Base-by-base conservation (phyloP, 2,797 vertebrate genomes). In the Alectoris magna region DNA sequence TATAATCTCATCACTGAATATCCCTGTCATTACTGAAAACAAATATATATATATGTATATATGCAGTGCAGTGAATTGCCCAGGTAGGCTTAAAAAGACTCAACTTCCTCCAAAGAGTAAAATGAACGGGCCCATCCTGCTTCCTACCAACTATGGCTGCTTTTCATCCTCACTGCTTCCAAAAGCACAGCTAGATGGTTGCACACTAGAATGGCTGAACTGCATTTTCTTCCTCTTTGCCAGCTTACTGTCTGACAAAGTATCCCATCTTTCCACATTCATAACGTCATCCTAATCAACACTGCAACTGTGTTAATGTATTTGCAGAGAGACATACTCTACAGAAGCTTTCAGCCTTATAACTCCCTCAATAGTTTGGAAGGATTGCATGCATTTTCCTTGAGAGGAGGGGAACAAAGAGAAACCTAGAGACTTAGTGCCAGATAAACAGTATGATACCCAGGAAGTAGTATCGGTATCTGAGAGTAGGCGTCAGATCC, bases 131-230 rank as follows among this genome's bases (percentile, higher is more conserved):
- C 29, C 0, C 2, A 44, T 66, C 60, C 51, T 77, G 7, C 38
- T 48, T 62, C 36, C 55, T 81, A 19, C 26, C 36, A 39, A 14
- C 34, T 51, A 5, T 4, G 3, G 19, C 29, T 41, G 31, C 16
- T 43, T 39, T 63, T n/a, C 70, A 14, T 53, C 80, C 34, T 79
- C 0, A 0, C 56, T 76, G 6, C 22, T 62, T 14, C 41, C 49
- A 67, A 51, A 3, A 58, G 24, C 11, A 21, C 62, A 12, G 39
- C 26, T 34, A 63, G 43, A 48, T 14, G 31, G 23, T 56, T 26
- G 9, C 1, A 3, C 34, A 6, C 16, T 39, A 36, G 22, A 68
- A 66, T 2, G 38, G 34, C 34, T 44, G 41, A 51, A 49, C 3
- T 7, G 27, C 62, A 9, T 14, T 87, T 23, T 58, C 11, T 39